These are phyloP conservation scores for Lepilemur ruficaudatus DNA, from an alignment of 2,797 vertebrate species.

Conservation along the genomic window DNA sequence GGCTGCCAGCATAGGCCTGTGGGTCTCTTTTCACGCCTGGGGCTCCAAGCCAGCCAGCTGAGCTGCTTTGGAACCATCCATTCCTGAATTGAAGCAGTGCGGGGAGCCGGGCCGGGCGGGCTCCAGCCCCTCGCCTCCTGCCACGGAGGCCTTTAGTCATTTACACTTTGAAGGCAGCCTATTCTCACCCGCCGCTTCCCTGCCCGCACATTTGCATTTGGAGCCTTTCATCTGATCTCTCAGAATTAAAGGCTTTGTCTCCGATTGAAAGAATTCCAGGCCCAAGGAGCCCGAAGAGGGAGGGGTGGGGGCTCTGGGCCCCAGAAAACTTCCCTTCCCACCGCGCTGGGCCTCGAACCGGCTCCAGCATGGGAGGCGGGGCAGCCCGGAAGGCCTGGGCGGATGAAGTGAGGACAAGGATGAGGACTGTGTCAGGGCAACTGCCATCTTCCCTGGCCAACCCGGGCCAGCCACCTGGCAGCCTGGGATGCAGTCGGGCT, in stretches of 20 bases:
- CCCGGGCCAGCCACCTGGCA: not conserved
- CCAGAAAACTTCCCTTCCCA: not conserved
- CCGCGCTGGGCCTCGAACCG: fast-evolving
- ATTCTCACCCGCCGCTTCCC: constrained; percentile 43
- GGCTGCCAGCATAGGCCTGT: not conserved
- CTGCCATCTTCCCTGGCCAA: not conserved
- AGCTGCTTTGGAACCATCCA: not conserved
- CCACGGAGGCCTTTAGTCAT: not conserved
- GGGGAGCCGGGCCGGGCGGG: not conserved
- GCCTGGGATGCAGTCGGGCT: fast-evolving
- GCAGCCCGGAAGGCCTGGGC: fast-evolving
- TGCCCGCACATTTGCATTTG: constrained; percentile 57
- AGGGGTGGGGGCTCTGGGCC: not conserved
- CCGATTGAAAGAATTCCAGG: constrained; percentile 68
- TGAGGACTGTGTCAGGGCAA: not conserved
- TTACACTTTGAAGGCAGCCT: constrained; percentile 63
- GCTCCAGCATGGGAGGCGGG: not conserved
- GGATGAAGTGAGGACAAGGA: not conserved
- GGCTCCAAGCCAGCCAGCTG: not conserved
- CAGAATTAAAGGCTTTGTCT: constrained; percentile 74
- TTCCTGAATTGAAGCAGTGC: not conserved
- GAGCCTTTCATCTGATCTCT: constrained; percentile 70
- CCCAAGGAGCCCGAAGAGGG: not conserved
- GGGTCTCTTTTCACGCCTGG: not conserved
- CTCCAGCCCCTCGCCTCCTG: not conserved